Conservation (phyloP, 2,888 invertebrate species). For the Notodonta ziczac region DNA sequence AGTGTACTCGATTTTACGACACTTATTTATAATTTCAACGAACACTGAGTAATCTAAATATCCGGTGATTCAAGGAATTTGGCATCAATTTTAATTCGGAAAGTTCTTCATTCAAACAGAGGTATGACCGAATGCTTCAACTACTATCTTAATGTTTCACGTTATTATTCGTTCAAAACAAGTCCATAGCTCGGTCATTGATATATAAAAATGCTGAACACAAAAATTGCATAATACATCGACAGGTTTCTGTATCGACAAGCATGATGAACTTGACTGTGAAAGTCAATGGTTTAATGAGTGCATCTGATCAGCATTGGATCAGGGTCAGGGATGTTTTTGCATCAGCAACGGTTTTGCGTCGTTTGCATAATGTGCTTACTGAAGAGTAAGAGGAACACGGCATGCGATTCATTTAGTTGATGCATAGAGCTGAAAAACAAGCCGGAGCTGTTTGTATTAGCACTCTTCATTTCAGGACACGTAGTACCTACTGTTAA, state of each 20-base stretch:
- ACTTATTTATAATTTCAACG: not conserved
- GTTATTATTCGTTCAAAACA: not conserved
- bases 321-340: constrained; percentile 37
- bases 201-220: constrained; percentile 15
- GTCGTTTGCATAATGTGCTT: not conserved
- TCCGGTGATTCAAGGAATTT: too few relatives aligned
- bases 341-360: constrained; percentile 24
- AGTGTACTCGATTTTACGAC: not conserved
- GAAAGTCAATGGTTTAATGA: constrained; percentile 39
- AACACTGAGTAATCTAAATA: too few relatives aligned
- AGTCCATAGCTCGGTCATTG: not conserved
- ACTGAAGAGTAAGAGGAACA: not conserved
- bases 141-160: not conserved
- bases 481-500: too few relatives aligned
- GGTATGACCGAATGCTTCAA: not conserved
- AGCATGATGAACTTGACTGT: constrained; percentile 41
- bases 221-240: constrained; percentile 20
- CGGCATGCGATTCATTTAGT: not conserved
- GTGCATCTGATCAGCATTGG: constrained; percentile 37
- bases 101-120: too few relatives aligned
- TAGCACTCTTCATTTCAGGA: not conserved
- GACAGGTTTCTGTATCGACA: constrained; percentile 22
- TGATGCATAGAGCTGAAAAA: too few relatives aligned
- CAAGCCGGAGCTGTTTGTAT: not conserved
- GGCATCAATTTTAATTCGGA: too few relatives aligned